Evolutionary conservation across 2,888 invertebrate species (phyloP), one percentile per base, ranked within the genome.

Genomic region (Agrochola circellaris): DNA sequence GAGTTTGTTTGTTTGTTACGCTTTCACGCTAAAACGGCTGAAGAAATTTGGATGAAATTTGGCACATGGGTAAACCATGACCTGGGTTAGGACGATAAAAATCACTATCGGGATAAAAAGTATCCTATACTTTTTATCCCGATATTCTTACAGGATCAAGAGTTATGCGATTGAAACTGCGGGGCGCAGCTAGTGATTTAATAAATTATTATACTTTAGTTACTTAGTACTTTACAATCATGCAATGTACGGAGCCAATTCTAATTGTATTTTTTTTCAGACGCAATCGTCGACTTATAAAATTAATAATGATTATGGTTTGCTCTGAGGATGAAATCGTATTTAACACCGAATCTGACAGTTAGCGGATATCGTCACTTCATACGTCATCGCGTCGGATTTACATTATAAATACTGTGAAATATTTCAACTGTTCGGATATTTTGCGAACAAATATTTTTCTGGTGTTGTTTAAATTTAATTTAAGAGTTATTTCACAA

Each of bases 361-460:
- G 45, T 75, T 68, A 48, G 71, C 68, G 71, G 71, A 82, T 69
- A 85, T 76, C 76, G 77, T 85, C 82, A 76, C 77, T 82, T 76
- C 64, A 65, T 82, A 82, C 61, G 71, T 85, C 82, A 73, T 54
- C 72, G 48, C 58, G 77, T 61, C 64, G 60, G 79, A 77, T 86
- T 82, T 71, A 82, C 77, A 68, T 61, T 62, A 71, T 64, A 83
- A 83, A 71, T 71, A 73, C 68, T 23, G 38, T 62, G 60, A 67
- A 65, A 72, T 34, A 60, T 70, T 85, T 77, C 11, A 72, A 65
- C 64, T 65, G 42, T 56, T 54, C 72, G 23, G 23, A 68, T 72
- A 73, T 72, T 74, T 71, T 48, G 42, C 7, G 26, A 54, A 81
- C 67, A 70, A 82, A 84, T 74, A 67, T 81, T 74, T 48, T 81